Percentiles rank a stretch among this genome's conserved stretches.
Conservation (phyloP, 2,888 invertebrate species). For the Trachelus troglodyta region DNA sequence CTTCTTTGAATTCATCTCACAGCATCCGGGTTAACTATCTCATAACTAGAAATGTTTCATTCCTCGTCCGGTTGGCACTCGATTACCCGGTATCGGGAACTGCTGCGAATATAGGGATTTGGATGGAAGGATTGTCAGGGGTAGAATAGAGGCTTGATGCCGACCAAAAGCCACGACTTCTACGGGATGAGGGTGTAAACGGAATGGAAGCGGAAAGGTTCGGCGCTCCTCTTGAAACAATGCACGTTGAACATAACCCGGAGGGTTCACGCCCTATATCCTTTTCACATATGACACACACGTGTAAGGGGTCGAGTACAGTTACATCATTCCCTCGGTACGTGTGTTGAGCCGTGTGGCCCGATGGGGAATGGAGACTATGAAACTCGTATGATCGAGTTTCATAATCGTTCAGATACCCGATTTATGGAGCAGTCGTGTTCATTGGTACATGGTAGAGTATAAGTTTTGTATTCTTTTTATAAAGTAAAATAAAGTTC, state of each 20-base stretch:
- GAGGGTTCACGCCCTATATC: not conserved
- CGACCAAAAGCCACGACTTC: not conserved
- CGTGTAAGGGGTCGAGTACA: not conserved
- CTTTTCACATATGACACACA: not conserved
- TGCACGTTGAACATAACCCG: conserved; percentile 27
- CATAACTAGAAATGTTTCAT: not conserved
- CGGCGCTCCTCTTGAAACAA: conserved; percentile 23
- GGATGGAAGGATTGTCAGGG: not conserved
- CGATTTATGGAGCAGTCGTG: not conserved
- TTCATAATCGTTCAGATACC: no score
- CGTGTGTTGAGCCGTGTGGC: not conserved
- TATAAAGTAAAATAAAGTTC: not conserved
- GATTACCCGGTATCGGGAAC: not conserved
- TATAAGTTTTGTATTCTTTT: not conserved
- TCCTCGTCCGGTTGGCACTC: not conserved
- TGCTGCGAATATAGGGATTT: not conserved
- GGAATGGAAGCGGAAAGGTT: not conserved
- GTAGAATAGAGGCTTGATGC: not conserved
- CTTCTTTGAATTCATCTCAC: not conserved
- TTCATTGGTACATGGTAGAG: not conserved
- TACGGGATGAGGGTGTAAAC: conserved; percentile 6
- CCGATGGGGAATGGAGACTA: no score
- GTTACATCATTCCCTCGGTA: not conserved
- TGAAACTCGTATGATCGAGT: no score
- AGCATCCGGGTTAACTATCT: not conserved